A percentile compares a stretch with the other conserved stretches of the same genome.
Evolutionary conservation across 2,113 vertebrate species (phyloP).

Genomic region (Mustelus asterias): DNA sequence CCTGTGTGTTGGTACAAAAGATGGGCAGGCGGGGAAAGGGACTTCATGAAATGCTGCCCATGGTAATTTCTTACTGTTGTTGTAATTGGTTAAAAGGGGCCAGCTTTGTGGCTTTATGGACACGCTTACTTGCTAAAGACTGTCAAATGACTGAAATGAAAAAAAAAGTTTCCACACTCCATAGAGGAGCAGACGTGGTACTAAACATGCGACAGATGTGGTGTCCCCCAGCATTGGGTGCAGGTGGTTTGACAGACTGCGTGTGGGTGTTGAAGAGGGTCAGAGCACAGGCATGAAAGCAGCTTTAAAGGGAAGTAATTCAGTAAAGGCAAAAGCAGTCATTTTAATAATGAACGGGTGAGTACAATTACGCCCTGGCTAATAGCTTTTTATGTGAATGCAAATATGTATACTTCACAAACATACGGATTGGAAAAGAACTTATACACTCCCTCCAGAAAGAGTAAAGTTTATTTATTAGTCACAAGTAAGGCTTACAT

Average conservation of each 20-base stretch:
- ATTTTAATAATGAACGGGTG: not conserved
- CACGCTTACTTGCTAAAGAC: not conserved
- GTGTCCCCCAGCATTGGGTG: not conserved
- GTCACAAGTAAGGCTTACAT: too few species aligned
- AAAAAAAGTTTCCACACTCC: not conserved
- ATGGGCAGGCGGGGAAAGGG: not conserved
- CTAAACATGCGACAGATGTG: not conserved
- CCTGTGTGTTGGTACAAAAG: not conserved
- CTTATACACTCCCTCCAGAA: too few species aligned
- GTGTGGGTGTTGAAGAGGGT: not conserved
- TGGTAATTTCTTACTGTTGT: not conserved
- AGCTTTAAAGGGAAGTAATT: not conserved
- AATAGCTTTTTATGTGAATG: not conserved
- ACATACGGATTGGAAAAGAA: not conserved
- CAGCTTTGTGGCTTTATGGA: not conserved
- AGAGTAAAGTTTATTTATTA: too few species aligned
- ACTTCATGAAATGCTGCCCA: not conserved
- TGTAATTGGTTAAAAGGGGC: not conserved
- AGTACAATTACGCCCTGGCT: not conserved
- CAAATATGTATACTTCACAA: not conserved
- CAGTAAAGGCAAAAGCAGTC: not conserved
- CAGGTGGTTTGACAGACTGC: not conserved
- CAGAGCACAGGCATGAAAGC: not conserved
- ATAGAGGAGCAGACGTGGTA: not conserved
- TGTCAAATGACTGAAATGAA: not conserved